phyloP scores from a whole-genome alignment of 2,797 vertebrate species.

The Macropodus opercularis region DNA sequence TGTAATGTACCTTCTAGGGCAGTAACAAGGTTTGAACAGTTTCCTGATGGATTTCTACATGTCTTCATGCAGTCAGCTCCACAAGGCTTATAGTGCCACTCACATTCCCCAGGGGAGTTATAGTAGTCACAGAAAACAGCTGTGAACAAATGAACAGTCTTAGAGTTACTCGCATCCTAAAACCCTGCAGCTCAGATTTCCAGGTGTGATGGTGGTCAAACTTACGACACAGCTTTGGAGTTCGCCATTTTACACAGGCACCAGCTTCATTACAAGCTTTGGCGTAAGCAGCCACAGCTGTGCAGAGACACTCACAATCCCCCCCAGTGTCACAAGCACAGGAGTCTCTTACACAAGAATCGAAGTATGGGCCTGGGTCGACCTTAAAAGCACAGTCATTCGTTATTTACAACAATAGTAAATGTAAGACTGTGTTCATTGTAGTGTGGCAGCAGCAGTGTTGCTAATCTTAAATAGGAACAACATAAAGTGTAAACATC shows the following conservation, averaged over 20 bases:
- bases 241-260: constrained; percentile 89
- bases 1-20: constrained; percentile 87
- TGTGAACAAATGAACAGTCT: constrained; percentile 53
- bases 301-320: constrained; percentile 92
- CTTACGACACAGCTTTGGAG: constrained; percentile 91
- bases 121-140: constrained; percentile 96
- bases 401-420: background rate
- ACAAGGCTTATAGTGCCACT: constrained; percentile 94
- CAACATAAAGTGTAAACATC: too few species aligned
- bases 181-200: background rate
- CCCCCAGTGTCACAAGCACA: constrained; percentile 91
- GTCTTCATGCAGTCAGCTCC: constrained; percentile 89
- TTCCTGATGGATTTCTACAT: constrained; percentile 88
- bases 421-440: background rate
- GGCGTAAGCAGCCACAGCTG: constrained; percentile 91
- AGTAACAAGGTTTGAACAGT: constrained; percentile 81
- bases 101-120: constrained; percentile 84
- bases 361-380: constrained; percentile 86
- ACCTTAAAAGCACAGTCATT: constrained; percentile 77
- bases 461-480: too few species aligned
- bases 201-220: constrained; percentile 31
- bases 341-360: constrained; percentile 90
- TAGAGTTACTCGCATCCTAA: background rate
- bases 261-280: constrained; percentile 87
- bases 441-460: background rate